These are phyloP conservation scores for Borostomias antarcticus DNA, from an alignment of 2,797 vertebrate species.

Conservation along the genomic window DNA sequence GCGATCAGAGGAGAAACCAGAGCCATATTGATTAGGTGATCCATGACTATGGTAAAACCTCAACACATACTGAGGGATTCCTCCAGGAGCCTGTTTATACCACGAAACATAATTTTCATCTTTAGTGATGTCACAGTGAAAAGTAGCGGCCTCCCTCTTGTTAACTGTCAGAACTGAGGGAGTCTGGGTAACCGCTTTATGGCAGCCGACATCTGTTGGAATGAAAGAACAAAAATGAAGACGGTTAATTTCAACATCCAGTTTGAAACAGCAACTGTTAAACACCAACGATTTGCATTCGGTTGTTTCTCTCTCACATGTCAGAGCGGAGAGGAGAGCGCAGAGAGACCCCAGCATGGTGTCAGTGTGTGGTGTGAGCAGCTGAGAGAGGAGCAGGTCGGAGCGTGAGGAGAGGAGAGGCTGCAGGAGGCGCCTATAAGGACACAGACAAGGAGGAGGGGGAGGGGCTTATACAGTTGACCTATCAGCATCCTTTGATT, in stretches of 20 bases:
- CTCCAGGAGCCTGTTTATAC: conserved; percentile 36
- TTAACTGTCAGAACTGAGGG: conserved; percentile 30
- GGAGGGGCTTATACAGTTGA: too few relatives aligned
- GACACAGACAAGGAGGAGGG: too few relatives aligned
- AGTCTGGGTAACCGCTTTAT: conserved; percentile 24
- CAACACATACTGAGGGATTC: conserved; percentile 10
- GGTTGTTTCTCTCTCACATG: conserved; percentile 38
- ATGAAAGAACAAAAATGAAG: background rate
- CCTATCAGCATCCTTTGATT: too few relatives aligned
- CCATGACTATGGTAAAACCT: background rate
- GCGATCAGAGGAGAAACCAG: conserved; percentile 9
- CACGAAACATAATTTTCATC: conserved; percentile 13
- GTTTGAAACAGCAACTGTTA: background rate
- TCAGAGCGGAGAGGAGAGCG: conserved; percentile 39
- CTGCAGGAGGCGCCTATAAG: too few relatives aligned
- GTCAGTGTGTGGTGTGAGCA: conserved; percentile 16
- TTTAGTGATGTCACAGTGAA: conserved; percentile 46
- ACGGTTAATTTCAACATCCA: background rate
- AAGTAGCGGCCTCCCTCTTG: conserved; percentile 24
- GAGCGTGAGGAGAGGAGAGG: conserved; percentile 13
- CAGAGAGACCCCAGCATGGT: conserved; percentile 39
- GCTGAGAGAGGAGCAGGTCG: conserved; percentile 6
- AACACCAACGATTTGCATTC: background rate
- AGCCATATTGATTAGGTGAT: background rate
- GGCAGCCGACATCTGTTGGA: background rate